These are phyloP conservation scores for Watersipora subatra DNA, from an alignment of 1,140 invertebrate genomes.

Conservation along the genomic window DNA sequence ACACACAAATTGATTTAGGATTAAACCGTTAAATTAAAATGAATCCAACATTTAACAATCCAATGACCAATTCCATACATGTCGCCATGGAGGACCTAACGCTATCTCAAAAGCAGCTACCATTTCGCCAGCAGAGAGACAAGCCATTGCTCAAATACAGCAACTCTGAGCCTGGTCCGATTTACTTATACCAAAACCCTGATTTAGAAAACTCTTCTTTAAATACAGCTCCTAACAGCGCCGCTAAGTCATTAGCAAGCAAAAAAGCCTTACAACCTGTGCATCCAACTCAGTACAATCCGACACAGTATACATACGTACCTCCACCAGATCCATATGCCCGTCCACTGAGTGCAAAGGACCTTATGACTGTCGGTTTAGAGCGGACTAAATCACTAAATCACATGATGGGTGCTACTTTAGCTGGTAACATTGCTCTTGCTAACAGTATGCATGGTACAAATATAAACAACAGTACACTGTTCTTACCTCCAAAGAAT, in stretches of 20 bases:
- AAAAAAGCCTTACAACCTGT: slow-evolving; percentile 4
- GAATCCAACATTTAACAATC: too few species aligned
- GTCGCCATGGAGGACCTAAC: too few species aligned
- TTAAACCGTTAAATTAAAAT: too few species aligned
- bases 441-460: not conserved
- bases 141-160: slow-evolving; percentile 30
- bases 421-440: not conserved
- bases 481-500: not conserved
- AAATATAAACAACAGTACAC: not conserved
- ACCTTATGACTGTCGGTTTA: not conserved
- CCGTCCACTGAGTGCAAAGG: slow-evolving; percentile 11
- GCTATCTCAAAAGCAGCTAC: slow-evolving; percentile 17
- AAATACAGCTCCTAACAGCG: slow-evolving; percentile 9
- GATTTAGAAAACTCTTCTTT: slow-evolving; percentile 12
- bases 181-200: slow-evolving; percentile 19
- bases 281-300: slow-evolving; percentile 7
- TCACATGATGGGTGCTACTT: not conserved
- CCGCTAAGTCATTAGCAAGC: slow-evolving; percentile 11
- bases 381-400: not conserved
- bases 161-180: slow-evolving; percentile 16
- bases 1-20: too few species aligned
- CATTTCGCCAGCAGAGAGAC: slow-evolving; percentile 22
- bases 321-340: slow-evolving; percentile 14
- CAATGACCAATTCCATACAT: too few species aligned
- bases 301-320: slow-evolving; percentile 6